Conservation (phyloP, 2,888 invertebrate genomes). For the Bembecia ichneumoniformis region DNA sequence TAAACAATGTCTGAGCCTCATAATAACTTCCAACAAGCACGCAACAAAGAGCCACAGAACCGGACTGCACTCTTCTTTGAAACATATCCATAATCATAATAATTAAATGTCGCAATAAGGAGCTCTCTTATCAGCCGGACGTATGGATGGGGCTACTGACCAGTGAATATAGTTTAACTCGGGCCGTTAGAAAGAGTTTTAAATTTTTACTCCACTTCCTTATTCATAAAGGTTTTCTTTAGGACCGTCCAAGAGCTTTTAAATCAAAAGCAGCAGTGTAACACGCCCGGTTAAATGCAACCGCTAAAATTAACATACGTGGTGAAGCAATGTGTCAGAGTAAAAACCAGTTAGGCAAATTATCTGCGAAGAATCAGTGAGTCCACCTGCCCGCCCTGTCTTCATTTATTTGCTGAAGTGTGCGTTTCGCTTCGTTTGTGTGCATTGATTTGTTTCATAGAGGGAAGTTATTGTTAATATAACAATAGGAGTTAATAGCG, state of each 20-base stretch:
- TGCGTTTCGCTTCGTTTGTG: background rate
- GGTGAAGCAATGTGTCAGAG: background rate
- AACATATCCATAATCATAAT: constrained; percentile 54
- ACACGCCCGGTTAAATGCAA: background rate
- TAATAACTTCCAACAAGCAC: constrained; percentile 1
- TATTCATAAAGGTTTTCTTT: background rate
- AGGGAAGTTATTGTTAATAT: too few species aligned
- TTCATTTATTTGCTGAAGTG: constrained; percentile 26
- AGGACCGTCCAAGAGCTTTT: background rate
- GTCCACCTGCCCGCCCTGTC: constrained; percentile 51
- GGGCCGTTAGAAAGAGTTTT: background rate
- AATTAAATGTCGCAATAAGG: constrained; percentile 54
- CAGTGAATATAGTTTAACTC: constrained; percentile 22
- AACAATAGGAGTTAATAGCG: too few species aligned
- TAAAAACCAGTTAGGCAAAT: constrained; percentile 63
- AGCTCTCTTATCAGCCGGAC: constrained; percentile 42
- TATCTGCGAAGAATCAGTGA: constrained; percentile 59
- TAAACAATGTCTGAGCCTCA: background rate
- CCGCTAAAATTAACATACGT: background rate
- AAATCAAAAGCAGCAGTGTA: constrained; percentile 16
- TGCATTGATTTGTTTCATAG: background rate
- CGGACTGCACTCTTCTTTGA: constrained; percentile 35
- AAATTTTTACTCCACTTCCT: background rate
- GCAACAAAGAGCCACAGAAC: constrained; percentile 16
- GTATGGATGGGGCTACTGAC: constrained; percentile 41